These are phyloP conservation scores for Brachynemurus nebulosus DNA, from an alignment of 2,888 invertebrate species.

Conservation along the genomic window DNA sequence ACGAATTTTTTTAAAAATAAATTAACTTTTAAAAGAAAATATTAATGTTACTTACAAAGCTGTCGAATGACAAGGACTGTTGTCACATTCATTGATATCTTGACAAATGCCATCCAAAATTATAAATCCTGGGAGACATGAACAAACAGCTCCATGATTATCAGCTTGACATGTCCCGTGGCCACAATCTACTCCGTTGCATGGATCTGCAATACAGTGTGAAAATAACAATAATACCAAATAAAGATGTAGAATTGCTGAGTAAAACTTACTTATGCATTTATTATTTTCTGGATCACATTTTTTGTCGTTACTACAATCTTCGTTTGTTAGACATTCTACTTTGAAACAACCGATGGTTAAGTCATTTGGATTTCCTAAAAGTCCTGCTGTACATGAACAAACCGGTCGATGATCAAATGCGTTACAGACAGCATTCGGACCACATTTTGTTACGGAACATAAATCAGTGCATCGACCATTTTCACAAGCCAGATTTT, in stretches of 20 bases:
- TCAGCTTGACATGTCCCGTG: conserved; percentile 64
- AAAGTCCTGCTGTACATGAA: conserved; percentile 62
- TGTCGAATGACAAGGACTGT: conserved; percentile 64
- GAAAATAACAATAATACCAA: conserved; percentile 9
- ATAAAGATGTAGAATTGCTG: conserved; percentile 4
- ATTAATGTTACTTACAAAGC: conserved; percentile 38
- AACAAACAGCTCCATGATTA: conserved; percentile 58
- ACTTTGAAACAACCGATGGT: conserved; percentile 78
- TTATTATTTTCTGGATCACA: conserved; percentile 65
- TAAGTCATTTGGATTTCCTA: conserved; percentile 66
- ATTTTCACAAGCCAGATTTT: conserved; percentile 57
- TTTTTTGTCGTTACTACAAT: conserved; percentile 60
- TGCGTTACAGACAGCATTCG: conserved; percentile 61
- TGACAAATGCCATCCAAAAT: conserved; percentile 51
- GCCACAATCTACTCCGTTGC: conserved; percentile 62
- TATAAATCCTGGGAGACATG: conserved; percentile 61
- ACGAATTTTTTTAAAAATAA: conserved; percentile 9
- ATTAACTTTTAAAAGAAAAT: conserved; percentile 1
- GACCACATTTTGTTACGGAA: conserved; percentile 53
- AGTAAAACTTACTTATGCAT: conserved; percentile 54
- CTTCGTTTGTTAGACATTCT: conserved; percentile 64
- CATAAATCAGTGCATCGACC: conserved; percentile 77
- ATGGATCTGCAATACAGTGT: conserved; percentile 48
- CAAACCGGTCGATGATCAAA: conserved; percentile 59
- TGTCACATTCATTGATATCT: conserved; percentile 68